Conservation (phyloP, 2,888 invertebrate species). For the Polyommatus iphigenia region DNA sequence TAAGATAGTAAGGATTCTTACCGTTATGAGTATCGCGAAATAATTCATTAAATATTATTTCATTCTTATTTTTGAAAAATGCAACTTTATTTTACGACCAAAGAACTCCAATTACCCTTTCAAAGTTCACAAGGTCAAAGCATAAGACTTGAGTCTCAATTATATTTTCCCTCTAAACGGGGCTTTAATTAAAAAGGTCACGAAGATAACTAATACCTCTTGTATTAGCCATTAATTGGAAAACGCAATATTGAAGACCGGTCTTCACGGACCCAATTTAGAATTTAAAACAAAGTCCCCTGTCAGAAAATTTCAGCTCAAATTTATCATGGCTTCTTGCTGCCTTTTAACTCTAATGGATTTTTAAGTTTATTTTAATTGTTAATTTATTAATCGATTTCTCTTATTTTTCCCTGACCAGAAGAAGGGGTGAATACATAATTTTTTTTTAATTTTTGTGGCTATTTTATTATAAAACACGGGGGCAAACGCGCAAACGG, state of each 20-base stretch:
- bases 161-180: background rate
- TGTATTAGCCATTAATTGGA: slow-evolving; percentile 11
- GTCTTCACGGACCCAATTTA: background rate
- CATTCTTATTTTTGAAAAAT: too few species aligned
- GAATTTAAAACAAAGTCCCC: background rate
- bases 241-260: slow-evolving; percentile 3
- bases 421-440: background rate
- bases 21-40: too few species aligned
- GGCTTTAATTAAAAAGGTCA: slow-evolving; percentile 21
- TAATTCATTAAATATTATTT: too few species aligned
- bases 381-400: background rate
- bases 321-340: background rate
- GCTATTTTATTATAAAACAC: too few species aligned
- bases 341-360: background rate
- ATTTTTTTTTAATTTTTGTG: too few species aligned
- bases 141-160: background rate
- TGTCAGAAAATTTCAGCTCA: background rate
- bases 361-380: background rate
- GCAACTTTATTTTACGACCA: too few species aligned
- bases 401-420: background rate
- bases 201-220: slow-evolving; percentile 20
- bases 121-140: background rate
- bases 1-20: too few species aligned
- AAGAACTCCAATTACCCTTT: background rate
- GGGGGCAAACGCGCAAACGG: too few species aligned